phyloP scores from a whole-genome alignment of 2,113 vertebrate species.

The Ploceus nigricollis region DNA sequence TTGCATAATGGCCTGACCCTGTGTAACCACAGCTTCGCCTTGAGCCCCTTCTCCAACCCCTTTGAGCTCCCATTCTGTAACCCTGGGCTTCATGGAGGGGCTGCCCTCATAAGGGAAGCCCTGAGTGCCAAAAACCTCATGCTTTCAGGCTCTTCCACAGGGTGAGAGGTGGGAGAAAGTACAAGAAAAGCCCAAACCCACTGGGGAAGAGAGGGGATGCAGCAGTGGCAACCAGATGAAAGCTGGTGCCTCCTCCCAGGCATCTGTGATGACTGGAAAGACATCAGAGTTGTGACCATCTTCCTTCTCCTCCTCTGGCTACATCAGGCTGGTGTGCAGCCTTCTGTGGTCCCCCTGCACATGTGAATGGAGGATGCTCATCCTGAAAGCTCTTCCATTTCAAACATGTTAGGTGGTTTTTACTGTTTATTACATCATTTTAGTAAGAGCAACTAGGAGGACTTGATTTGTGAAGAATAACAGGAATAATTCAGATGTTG shows the following conservation, averaged over 20 bases:
- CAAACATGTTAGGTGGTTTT: background rate
- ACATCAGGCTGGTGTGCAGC: background rate
- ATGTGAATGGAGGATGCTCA: background rate
- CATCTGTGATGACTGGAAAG: background rate
- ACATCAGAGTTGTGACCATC: background rate
- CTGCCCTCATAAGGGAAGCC: background rate
- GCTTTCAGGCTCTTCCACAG: background rate
- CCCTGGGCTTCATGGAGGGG: background rate
- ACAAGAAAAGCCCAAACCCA: background rate
- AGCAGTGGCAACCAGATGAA: background rate
- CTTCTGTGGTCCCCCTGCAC: background rate
- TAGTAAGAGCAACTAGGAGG: background rate
- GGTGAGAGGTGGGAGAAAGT: background rate
- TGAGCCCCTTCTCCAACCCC: background rate
- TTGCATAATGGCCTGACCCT: slow-evolving; percentile 64
- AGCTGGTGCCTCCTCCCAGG: background rate
- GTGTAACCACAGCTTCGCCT: background rate
- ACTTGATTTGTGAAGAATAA: background rate
- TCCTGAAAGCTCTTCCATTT: background rate
- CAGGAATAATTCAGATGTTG: background rate
- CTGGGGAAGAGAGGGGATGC: background rate
- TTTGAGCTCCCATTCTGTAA: background rate
- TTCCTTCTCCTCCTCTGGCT: background rate
- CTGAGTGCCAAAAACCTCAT: background rate
- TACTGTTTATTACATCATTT: background rate